Conservation (phyloP, 2,113 vertebrate genomes). For the Myocastor coypus region DNA sequence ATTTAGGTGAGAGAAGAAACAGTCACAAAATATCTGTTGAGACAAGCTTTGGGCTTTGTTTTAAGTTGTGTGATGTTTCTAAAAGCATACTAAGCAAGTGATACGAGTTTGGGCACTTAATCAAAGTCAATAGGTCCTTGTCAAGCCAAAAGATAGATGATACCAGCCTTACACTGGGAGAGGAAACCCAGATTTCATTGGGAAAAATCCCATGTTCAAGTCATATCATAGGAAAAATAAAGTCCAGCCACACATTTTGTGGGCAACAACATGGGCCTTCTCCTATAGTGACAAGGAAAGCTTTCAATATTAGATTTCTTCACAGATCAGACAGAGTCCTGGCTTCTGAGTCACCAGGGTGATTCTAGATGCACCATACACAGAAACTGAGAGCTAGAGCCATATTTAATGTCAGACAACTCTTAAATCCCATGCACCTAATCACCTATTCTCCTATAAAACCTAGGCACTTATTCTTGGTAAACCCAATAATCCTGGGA, state of each 20-base stretch:
- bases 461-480: not conserved
- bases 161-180: not conserved
- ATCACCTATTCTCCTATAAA: not conserved
- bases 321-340: not conserved
- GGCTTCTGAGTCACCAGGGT: not conserved
- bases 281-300: not conserved
- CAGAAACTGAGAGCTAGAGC: constrained; percentile 30
- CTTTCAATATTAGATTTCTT: not conserved
- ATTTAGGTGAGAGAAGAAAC: not conserved
- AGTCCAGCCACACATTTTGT: not conserved
- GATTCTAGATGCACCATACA: not conserved
- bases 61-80: constrained; percentile 35
- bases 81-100: constrained; percentile 48
- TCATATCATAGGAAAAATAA: not conserved
- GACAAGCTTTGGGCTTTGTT: constrained; percentile 38
- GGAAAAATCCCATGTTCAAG: not conserved
- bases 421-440: not conserved
- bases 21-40: constrained; percentile 19
- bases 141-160: not conserved
- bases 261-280: not conserved
- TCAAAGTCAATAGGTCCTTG: not conserved
- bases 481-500: not conserved
- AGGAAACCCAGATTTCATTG: constrained; percentile 60
- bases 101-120: constrained; percentile 69
- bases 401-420: constrained; percentile 7